Conservation (phyloP, 2,113 vertebrate genomes). For the Bucco capensis region DNA sequence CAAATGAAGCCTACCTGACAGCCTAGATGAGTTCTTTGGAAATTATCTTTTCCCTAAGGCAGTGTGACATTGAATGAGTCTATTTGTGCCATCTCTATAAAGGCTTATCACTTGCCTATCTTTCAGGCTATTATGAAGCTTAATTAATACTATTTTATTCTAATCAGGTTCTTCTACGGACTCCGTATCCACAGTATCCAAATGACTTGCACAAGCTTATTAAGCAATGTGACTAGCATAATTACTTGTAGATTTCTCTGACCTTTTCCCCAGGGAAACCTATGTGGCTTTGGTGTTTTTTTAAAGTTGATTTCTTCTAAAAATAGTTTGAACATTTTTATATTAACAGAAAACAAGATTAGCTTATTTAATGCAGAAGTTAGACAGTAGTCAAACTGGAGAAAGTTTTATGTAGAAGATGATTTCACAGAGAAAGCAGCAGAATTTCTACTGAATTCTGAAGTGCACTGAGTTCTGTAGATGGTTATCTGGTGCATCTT, state of each 20-base stretch:
- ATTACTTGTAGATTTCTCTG: not conserved
- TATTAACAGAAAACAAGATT: not conserved
- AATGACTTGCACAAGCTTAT: slow-evolving; percentile 11
- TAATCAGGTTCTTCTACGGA: slow-evolving; percentile 12
- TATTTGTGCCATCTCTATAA: not conserved
- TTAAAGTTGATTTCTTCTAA: not conserved
- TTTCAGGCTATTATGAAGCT: not conserved
- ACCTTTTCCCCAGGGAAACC: not conserved
- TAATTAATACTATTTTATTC: slow-evolving; percentile 49
- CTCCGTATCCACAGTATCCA: not conserved
- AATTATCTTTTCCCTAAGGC: not conserved
- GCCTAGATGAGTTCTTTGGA: not conserved
- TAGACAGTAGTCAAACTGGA: not conserved
- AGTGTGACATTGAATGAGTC: not conserved
- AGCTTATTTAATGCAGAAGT: not conserved
- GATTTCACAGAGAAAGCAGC: not conserved
- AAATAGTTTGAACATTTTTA: not conserved
- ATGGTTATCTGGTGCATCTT: not conserved
- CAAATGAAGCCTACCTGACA: not conserved
- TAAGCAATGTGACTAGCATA: slow-evolving; percentile 19
- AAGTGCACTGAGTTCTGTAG: not conserved
- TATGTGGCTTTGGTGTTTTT: not conserved
- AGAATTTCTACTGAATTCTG: not conserved
- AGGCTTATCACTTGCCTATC: not conserved
- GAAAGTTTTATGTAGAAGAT: not conserved